Conservation (phyloP, 2,797 vertebrate genomes). For the Botia kubotai region DNA sequence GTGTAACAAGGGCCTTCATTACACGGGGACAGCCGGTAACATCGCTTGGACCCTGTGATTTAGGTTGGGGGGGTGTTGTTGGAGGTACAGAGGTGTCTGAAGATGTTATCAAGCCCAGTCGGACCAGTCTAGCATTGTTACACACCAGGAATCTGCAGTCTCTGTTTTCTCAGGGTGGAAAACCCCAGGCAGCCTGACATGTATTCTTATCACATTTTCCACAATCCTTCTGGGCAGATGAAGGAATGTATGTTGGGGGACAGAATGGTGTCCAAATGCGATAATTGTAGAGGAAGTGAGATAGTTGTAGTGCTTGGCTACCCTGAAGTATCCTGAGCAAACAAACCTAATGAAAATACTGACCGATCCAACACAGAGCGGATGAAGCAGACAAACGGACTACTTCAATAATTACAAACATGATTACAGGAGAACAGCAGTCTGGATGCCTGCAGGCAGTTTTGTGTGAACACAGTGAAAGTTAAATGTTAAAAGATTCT, state of each 20-base stretch:
- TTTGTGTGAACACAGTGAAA: neutral
- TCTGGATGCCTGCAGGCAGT: neutral
- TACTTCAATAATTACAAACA: slow-evolving; percentile 15
- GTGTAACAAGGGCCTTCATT: no score
- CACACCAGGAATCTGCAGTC: slow-evolving; percentile 39
- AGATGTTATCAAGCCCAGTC: neutral
- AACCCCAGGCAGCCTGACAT: slow-evolving; percentile 40
- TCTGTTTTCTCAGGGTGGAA: slow-evolving; percentile 36
- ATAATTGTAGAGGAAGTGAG: slow-evolving; percentile 68
- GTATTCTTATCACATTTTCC: slow-evolving; percentile 50
- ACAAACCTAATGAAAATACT: slow-evolving; percentile 65
- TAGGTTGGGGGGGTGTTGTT: no score
- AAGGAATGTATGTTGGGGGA: slow-evolving; percentile 53
- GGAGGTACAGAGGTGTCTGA: no score
- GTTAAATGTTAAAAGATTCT: neutral
- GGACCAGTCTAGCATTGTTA: slow-evolving; percentile 23
- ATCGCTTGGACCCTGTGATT: no score
- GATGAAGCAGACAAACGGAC: slow-evolving; percentile 17
- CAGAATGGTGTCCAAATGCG: slow-evolving; percentile 57
- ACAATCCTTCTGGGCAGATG: slow-evolving; percentile 39
- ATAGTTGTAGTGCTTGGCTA: slow-evolving; percentile 66
- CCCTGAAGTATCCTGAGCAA: slow-evolving; percentile 63
- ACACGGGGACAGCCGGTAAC: no score
- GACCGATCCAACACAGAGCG: neutral
- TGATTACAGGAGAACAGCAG: neutral